Base-by-base conservation (phyloP, 2,888 invertebrate genomes). In the Cerceris rybyensis region DNA sequence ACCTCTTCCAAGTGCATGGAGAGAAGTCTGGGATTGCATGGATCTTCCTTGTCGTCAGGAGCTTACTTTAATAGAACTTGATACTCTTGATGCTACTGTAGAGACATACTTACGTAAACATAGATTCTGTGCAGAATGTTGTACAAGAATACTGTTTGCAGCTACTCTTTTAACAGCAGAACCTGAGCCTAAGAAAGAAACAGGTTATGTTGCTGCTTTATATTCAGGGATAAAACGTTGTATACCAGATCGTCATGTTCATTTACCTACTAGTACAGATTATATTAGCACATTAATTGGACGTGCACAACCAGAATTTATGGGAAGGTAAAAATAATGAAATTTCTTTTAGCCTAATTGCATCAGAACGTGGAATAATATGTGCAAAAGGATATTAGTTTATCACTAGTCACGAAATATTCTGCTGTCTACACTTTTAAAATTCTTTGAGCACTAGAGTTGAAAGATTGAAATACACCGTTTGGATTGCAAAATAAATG, bases 21-120 rank as follows among this genome's bases (percentile, higher is more conserved):
- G 96, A 73, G 96, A 96, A 86, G 96, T 96, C 9, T 97, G 97
- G 97, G 96, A 96, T 85, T 96, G 96, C 83, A 97, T 97, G 97
- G 95, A 96, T 61, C 93, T 95, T 55, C 95, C 96, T 66, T 97
- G 97, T 88, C 94, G 96, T 69, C 96, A 96, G 88, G 98, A 98
- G 92, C 96, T 98, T 84, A 96, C 98, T 58, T 95, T 98, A 64
- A 96, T 98, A 70, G 97, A 98, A 93, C 96, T 96, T 83, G 96
- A 96, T 89, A 96, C 96, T 83, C 93, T 98, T 78, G 96, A 97
- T 88, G 96, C 96, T 78, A 98, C 98, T 14, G 94, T 98, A 52
- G 98, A 98, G 90, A 96, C 96, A 85, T 98, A 98, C 93, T 94
- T 98, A 77, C 95, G 97, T 86, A 98, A 98, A 93, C 98, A 98